phyloP scores from a whole-genome alignment of 1,140 invertebrate genomes.

The Drosophila bocqueti region DNA sequence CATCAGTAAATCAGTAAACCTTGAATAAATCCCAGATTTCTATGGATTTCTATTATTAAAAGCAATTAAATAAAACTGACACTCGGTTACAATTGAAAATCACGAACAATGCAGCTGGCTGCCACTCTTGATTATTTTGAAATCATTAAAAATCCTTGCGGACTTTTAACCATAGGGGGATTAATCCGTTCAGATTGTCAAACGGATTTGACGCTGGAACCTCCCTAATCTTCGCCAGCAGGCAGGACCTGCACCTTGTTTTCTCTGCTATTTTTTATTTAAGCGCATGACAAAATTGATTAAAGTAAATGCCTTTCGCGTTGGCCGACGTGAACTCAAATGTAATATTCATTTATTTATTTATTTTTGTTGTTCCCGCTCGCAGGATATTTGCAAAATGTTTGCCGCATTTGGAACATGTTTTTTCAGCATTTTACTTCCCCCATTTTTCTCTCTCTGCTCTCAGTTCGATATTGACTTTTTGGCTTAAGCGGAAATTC shows the following conservation, averaged over 20 bases:
- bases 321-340: slow-evolving; percentile 44
- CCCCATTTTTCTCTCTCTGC: neutral
- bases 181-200: slow-evolving; percentile 14
- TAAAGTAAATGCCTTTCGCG: slow-evolving; percentile 56
- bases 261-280: slow-evolving; percentile 30
- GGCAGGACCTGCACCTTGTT: neutral
- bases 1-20: neutral
- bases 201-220: neutral
- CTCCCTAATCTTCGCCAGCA: slow-evolving; percentile 1
- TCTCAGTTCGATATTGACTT: slow-evolving; percentile 36
- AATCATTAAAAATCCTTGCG: neutral
- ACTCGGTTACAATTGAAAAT: neutral
- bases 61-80: neutral
- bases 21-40: neutral
- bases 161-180: slow-evolving; percentile 5
- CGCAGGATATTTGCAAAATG: slow-evolving; percentile 41
- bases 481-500: slow-evolving; percentile 63
- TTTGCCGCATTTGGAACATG: slow-evolving; percentile 38
- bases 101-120: neutral
- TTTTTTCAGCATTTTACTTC: slow-evolving; percentile 27
- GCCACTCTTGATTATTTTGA: neutral
- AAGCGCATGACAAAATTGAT: slow-evolving; percentile 56
- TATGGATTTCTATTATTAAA: neutral
- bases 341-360: slow-evolving; percentile 41
- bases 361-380: slow-evolving; percentile 19